These are phyloP conservation scores for Montipora capitata DNA, from an alignment of 92 coral and sea anemone genomes.

Conservation along the genomic window DNA sequence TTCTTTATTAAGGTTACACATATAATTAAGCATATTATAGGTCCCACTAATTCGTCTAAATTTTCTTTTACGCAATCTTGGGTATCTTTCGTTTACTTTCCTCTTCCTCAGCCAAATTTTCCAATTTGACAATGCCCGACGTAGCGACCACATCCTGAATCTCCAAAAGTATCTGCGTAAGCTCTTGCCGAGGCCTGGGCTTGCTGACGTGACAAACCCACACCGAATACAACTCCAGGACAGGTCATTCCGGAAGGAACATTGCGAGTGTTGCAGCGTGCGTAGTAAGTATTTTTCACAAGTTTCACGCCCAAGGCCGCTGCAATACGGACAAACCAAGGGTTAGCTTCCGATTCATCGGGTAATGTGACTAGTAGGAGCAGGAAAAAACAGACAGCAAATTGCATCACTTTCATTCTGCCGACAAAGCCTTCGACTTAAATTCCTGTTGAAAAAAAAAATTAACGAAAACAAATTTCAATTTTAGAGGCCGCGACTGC, in stretches of 20 bases:
- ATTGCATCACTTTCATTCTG: no score
- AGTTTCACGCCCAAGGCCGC: constrained; percentile 19
- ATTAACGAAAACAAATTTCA: no score
- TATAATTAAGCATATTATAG: no score
- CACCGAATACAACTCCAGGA: constrained; percentile 61
- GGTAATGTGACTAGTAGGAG: no score
- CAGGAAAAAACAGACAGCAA: no score
- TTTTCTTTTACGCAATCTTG: no score
- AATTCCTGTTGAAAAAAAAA: no score
- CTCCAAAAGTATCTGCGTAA: constrained; percentile 44
- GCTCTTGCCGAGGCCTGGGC: constrained; percentile 46
- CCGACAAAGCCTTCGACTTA: no score
- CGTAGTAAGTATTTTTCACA: constrained; percentile 45
- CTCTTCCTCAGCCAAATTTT: constrained; percentile 6
- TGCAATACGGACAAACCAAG: constrained; percentile 42
- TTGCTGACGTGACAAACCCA: constrained; percentile 9
- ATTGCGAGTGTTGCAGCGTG: constrained; percentile 56
- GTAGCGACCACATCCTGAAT: constrained; percentile 45
- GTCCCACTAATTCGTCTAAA: no score
- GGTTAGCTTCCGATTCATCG: constrained; percentile 43
- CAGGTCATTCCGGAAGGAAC: constrained; percentile 50
- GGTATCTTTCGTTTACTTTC: neutral
- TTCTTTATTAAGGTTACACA: no score
- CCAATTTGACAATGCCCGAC: constrained; percentile 59
- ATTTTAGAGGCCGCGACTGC: no score